Evolutionary conservation across 2,888 invertebrate species (phyloP), one percentile per base, ranked within the genome.

Genomic region (Mechanitis messenoides): DNA sequence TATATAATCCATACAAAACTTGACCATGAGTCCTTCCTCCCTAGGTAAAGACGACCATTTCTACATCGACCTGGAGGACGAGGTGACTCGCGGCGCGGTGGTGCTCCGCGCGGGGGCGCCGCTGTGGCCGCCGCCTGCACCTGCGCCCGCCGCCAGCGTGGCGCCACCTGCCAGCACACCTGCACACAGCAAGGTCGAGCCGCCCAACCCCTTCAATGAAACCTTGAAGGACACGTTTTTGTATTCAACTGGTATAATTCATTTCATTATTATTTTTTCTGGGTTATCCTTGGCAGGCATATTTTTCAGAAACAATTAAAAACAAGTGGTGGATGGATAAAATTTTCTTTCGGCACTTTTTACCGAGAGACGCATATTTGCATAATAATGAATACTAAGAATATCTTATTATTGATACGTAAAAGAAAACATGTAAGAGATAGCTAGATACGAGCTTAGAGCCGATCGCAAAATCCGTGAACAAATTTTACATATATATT

Each of bases 71-170:
- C 81, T 96, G 64, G 93, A 94, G 69, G 97, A 97, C 83, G 97
- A 97, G 80, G 97, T 97, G 57, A 94, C 96, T 0, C 91, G 97
- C 33, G 97, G 97, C 0, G 93, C 95, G 56, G 94, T 96, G 67
- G 92, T 97, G 53, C 87, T 96, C 53, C 91, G 95, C 65, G 91
- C 94, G 61, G 96, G 96, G 0, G 86, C 93, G 73, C 78, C 95
- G 59, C 83, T 95, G 78, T 96, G 96, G 95, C 96, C 96, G 33
- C 92, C 95, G 60, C 96, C 42, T 96, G 65, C 92, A 93, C 55
- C 20, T 20, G 90, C 93, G 53, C 91, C 92, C 62, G 83, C 87
- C 71, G 87, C 92, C 6, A 80, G 87, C 45, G 85, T 91, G 1
- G 83, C 90, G 5, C 76, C 90, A 4, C 75, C 85, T 31, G 72